Evolutionary conservation across 2,797 vertebrate species (phyloP), one percentile per base, ranked within the genome.

Genomic region (Tamandua tetradactyla): DNA sequence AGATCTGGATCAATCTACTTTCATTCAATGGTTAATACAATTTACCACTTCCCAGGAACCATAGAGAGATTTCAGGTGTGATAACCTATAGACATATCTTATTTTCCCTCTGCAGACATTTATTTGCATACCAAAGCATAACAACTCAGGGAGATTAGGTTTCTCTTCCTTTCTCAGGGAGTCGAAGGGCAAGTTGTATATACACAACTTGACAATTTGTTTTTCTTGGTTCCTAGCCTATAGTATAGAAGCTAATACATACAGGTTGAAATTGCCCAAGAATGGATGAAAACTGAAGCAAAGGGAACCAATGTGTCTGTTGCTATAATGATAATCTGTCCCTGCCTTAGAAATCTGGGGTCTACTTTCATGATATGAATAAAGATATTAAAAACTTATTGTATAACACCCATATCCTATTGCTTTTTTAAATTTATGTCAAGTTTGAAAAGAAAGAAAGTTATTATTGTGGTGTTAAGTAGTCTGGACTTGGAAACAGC

Each of bases 301-400:
- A 68, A 57, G 17, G 42, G 10, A 69, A 17, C 49, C 32, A 61
- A 4, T 44, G 55, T 17, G n/a, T 7, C 68, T 69, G 61, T 83
- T 87, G 27, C 14, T 69, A 1, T 55, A 82, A 87, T 0, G 30
- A 64, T 59, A 80, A 75, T 66, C 78, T 81, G 2, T 42, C n/a
- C 23, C 8, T 75, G 44, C 17, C 22, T 4, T 61, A 35, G 57
- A 66, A 59, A 40, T 13, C 17, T 59, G 2, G 15, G 30, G 2
- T 74, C 40, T 87, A 59, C n/a, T 87, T 81, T 91, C 52, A 94
- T 81, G 76, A 32, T 62, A 87, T 69, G 87, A 62, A 68, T 69
- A 25, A 5, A 47, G 35, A 62, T 42, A 78, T 78, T 83, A 78
- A 52, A 71, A 74, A 52, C 27, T 30, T 49, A 35, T 87, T 59